These are phyloP conservation scores for Bombus consobrinus DNA, from an alignment of 1,140 invertebrate species.

Conservation along the genomic window DNA sequence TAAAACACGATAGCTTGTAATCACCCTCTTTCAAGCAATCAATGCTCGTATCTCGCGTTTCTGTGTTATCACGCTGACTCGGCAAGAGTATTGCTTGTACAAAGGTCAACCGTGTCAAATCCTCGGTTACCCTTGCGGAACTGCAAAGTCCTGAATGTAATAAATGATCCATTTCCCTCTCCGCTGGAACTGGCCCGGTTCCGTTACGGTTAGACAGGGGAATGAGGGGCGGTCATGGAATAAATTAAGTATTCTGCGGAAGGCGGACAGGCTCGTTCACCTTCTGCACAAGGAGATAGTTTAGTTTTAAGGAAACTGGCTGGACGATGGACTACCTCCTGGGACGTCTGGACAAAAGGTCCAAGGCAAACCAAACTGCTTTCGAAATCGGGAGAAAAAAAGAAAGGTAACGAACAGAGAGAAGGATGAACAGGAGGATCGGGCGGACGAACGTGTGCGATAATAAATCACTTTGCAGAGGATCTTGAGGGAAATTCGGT, in stretches of 20 bases:
- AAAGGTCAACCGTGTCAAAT: conserved; percentile 27
- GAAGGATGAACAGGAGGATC: conserved; percentile 34
- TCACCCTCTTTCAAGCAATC: background rate
- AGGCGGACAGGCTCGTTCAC: conserved; percentile 61
- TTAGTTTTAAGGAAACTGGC: conserved; percentile 65
- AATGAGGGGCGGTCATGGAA: conserved; percentile 66
- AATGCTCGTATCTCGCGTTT: background rate
- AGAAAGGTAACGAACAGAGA: background rate
- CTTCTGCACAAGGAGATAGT: conserved; percentile 51
- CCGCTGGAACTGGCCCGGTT: background rate
- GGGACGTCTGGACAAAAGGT: conserved; percentile 61
- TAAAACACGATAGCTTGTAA: background rate
- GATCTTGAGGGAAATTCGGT: conserved; percentile 66
- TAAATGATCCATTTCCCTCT: conserved; percentile 33
- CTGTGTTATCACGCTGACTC: conserved; percentile 33
- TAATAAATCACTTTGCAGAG: conserved; percentile 72
- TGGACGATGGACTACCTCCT: conserved; percentile 55
- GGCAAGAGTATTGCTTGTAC: conserved; percentile 3
- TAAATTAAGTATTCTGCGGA: conserved; percentile 73
- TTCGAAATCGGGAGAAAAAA: conserved; percentile 37
- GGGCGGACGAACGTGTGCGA: conserved; percentile 34
- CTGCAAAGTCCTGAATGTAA: conserved; percentile 35
- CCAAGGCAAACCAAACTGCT: conserved; percentile 55
- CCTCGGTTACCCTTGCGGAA: conserved; percentile 27
- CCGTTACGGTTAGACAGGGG: conserved; percentile 10